These are phyloP conservation scores for Saimiri boliviensis DNA, from an alignment of 2,113 vertebrate species.

Conservation along the genomic window DNA sequence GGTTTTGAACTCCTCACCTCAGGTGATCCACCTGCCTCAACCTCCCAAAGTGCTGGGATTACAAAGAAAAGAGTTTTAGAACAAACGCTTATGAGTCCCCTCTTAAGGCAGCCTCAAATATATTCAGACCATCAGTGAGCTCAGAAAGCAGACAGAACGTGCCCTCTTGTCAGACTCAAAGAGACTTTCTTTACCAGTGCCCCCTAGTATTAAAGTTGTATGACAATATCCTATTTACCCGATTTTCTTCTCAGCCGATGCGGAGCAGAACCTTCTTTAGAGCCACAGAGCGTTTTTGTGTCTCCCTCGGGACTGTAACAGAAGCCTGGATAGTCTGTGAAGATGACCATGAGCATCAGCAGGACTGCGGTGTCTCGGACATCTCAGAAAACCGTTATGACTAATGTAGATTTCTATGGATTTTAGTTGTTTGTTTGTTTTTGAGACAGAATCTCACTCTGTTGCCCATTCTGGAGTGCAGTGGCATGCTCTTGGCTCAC, in stretches of 20 bases:
- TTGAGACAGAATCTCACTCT: neutral
- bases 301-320: conserved; percentile 91
- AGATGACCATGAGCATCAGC: neutral
- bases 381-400: rapidly evolving
- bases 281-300: conserved; percentile 81
- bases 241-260: conserved; percentile 93
- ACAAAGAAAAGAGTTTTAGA: neutral
- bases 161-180: neutral
- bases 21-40: too few relatives aligned
- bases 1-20: too few relatives aligned
- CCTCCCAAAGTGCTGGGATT: too few relatives aligned
- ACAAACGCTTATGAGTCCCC: neutral
- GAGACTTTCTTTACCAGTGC: neutral
- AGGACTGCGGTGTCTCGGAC: neutral
- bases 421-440: neutral
- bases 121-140: neutral
- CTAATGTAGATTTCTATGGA: neutral
- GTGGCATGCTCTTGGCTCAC: neutral
- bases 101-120: neutral
- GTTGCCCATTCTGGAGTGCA: neutral
- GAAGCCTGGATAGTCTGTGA: conserved; percentile 94
- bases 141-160: neutral
- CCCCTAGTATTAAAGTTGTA: neutral
- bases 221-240: conserved; percentile 81
- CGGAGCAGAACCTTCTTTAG: conserved; percentile 88